Percentiles rank a stretch among this genome's conserved stretches.
These are phyloP conservation scores for Menidia menidia DNA, from an alignment of 2,797 vertebrate species.

Conservation along the genomic window DNA sequence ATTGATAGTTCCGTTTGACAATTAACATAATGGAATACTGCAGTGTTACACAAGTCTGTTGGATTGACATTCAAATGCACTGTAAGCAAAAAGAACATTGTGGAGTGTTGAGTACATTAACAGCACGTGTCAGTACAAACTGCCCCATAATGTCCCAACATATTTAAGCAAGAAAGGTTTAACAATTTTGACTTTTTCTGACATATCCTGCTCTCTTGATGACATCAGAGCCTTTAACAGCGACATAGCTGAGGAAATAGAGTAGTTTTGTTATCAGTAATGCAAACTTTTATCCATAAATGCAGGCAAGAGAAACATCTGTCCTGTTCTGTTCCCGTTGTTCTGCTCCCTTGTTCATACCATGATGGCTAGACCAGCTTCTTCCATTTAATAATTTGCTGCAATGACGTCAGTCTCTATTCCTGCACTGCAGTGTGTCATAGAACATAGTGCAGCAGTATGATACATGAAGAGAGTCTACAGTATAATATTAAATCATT, in stretches of 20 bases:
- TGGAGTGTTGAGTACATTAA: neutral
- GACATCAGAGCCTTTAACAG: neutral
- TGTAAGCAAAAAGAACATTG: slow-evolving; percentile 21
- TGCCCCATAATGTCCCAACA: neutral
- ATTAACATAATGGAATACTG: slow-evolving; percentile 61
- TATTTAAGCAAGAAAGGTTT: neutral
- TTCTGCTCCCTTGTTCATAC: slow-evolving; percentile 24
- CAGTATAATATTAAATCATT: slow-evolving; percentile 35
- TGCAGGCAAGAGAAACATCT: neutral
- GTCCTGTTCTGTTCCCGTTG: neutral
- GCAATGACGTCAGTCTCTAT: slow-evolving; percentile 75
- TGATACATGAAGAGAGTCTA: slow-evolving; percentile 15
- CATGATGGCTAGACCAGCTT: slow-evolving; percentile 28
- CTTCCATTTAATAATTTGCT: slow-evolving; percentile 65
- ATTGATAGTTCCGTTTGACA: slow-evolving; percentile 47
- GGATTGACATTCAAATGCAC: slow-evolving; percentile 29
- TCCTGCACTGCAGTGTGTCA: slow-evolving; percentile 70
- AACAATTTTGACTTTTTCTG: neutral
- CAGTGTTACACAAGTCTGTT: slow-evolving; percentile 35
- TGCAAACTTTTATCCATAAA: slow-evolving; percentile 2
- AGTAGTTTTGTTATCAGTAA: neutral
- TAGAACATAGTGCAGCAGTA: slow-evolving; percentile 36
- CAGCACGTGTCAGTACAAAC: slow-evolving; percentile 3
- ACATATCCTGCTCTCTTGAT: neutral
- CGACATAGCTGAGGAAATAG: neutral